These are phyloP conservation scores for Adelosebastes latens DNA, from an alignment of 2,797 vertebrate species.

Conservation along the genomic window DNA sequence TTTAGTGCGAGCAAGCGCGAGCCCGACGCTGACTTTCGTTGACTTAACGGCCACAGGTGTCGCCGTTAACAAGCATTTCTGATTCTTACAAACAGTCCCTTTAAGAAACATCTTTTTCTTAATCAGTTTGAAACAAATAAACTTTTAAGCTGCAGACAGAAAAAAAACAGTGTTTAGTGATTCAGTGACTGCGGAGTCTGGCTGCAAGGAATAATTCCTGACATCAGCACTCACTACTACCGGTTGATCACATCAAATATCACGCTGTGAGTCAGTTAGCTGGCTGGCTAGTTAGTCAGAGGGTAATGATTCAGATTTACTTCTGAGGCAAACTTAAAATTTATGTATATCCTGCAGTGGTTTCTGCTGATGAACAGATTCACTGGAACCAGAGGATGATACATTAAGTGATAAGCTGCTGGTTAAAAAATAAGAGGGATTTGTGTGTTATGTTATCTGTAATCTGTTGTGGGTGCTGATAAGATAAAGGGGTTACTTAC, in stretches of 20 bases:
- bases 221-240: slow-evolving; percentile 43
- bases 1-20: too few relatives aligned
- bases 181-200: slow-evolving; percentile 19
- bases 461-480: slow-evolving; percentile 10
- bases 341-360: slow-evolving; percentile 18
- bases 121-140: background rate
- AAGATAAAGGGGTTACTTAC: slow-evolving; percentile 20
- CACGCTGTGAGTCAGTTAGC: slow-evolving; percentile 44
- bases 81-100: background rate
- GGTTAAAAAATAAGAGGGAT: slow-evolving; percentile 7
- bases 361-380: slow-evolving; percentile 47
- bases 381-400: slow-evolving; percentile 26
- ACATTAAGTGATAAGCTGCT: slow-evolving; percentile 38
- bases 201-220: slow-evolving; percentile 28
- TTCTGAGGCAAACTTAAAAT: slow-evolving; percentile 35
- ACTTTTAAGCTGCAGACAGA: background rate
- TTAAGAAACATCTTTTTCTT: background rate
- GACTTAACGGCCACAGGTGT: too few relatives aligned
- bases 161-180: background rate
- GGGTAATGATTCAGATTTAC: slow-evolving; percentile 41
- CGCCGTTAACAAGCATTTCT: too few relatives aligned
- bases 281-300: slow-evolving; percentile 37
- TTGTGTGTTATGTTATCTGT: slow-evolving; percentile 21
- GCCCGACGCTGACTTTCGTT: too few relatives aligned
- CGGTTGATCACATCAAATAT: slow-evolving; percentile 39